Evolutionary conservation across 1,140 invertebrate genomes (phyloP).

Genomic region (Akabosia matsudoensis): DNA sequence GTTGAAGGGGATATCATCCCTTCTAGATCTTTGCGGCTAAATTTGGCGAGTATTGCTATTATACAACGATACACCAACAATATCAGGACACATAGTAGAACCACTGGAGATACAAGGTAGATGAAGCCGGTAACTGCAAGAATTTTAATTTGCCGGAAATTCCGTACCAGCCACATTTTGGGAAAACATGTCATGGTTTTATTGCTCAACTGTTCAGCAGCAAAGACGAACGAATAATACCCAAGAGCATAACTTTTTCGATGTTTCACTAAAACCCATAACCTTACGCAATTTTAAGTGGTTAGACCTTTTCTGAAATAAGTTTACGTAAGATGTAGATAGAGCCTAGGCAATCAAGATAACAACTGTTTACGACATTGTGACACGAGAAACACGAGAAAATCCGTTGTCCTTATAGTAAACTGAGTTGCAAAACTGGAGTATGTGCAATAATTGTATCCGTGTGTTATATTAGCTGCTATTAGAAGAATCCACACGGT

Average conservation of each 20-base stretch:
- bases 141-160: constrained; percentile 31
- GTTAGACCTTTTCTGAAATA: not conserved
- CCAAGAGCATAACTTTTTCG: not conserved
- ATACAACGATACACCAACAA: constrained; percentile 11
- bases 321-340: not conserved
- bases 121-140: constrained; percentile 26
- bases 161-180: constrained; percentile 15
- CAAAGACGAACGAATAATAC: not conserved
- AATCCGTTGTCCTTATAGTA: too few relatives aligned
- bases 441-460: too few relatives aligned
- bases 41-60: constrained; percentile 12
- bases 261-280: not conserved
- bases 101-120: constrained; percentile 16
- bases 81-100: constrained; percentile 11
- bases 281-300: not conserved
- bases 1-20: constrained; percentile 12
- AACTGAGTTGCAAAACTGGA: too few relatives aligned
- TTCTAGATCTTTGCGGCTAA: constrained; percentile 27
- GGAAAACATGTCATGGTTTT: constrained; percentile 8
- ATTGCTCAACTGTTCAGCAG: not conserved
- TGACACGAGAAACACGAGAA: too few relatives aligned
- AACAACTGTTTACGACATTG: too few relatives aligned
- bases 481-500: too few relatives aligned
- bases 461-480: too few relatives aligned
- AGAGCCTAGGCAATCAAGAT: too few relatives aligned